Base-by-base conservation (phyloP, 2,888 invertebrate species). In the Eupithecia subfuscata region DNA sequence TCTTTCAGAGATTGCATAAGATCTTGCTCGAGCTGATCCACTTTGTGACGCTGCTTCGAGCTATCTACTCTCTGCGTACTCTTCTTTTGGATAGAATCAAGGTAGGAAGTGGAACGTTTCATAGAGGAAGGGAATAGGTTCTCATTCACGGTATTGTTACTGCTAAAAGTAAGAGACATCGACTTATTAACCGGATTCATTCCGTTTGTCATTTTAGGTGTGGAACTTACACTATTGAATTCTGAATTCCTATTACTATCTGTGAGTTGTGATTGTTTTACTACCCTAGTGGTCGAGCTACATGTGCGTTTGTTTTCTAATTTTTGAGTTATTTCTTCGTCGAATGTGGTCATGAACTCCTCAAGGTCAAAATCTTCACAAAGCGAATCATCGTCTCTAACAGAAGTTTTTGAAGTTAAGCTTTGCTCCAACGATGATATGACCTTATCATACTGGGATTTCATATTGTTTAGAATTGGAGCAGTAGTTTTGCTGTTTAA, bases 311-410 rank as follows among this genome's bases (percentile, higher is more conserved):
- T 91, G 79, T 87, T 92, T 85, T 92, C 92, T 75, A 86, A 80
- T 85, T 90, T 92, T 82, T 92, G 92, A 85, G 92, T 95, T 81
- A 89, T 93, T 85, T 96, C 96, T 82, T 96, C 96, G 82, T 96
- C 96, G 86, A 96, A 96, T 79, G 96, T 95, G 82, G 96, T 96
- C 91, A 96, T 96, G 84, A 97, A 95, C 88, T 97, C 96, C 85
- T 97, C 97, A 79, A 95, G 90, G 87, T 95, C 95, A 81, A 96
- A 96, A 86, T 96, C 96, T 87, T 96, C 96, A 82, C 96, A 96
- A 43, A 96, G 90, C 82, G 95, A 94, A 82, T 95, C 94, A 73
- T 95, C 94, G 78, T 95, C 95, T 86, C 93, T 92, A 37, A 90
- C 88, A 5, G 95, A 93, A 80, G 91, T 88, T 85, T 95, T 94